Percentiles rank a stretch among this genome's conserved stretches.
These are phyloP conservation scores for Megaceryle maxima DNA, from an alignment of 2,113 vertebrate species.

Conservation along the genomic window DNA sequence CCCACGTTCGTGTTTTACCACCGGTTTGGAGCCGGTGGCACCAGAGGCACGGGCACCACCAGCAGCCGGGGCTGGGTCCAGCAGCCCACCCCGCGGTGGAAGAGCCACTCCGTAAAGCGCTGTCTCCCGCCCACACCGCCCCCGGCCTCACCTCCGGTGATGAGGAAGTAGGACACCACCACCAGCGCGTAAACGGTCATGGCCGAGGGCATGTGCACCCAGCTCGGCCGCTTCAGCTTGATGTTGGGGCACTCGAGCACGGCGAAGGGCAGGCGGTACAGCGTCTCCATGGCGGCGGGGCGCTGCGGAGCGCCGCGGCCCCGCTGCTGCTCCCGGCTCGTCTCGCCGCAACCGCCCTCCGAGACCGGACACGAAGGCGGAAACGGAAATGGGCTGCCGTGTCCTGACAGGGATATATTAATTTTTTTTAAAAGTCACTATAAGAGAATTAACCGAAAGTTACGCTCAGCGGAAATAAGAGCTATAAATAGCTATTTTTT, in stretches of 20 bases:
- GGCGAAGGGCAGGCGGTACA: slow-evolving; percentile 88
- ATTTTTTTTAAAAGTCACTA: fast-evolving
- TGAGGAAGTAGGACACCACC: slow-evolving; percentile 98
- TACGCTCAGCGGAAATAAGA: fast-evolving
- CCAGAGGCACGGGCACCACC: neutral
- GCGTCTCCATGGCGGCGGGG: slow-evolving; percentile 83
- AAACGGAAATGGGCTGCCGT: neutral
- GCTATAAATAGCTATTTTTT: neutral
- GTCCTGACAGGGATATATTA: neutral
- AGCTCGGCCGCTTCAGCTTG: slow-evolving; percentile 95
- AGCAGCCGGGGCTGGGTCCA: neutral
- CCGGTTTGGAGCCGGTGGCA: neutral
- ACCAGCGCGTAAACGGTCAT: slow-evolving; percentile 98
- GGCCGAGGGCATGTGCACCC: slow-evolving; percentile 97
- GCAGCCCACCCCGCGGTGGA: neutral
- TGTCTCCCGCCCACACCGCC: neutral
- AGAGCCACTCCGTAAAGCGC: neutral
- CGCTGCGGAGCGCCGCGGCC: neutral
- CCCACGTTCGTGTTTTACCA: fast-evolving
- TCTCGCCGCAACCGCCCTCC: neutral
- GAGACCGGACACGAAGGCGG: slow-evolving; percentile 2
- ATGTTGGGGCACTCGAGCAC: slow-evolving; percentile 95
- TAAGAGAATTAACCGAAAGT: fast-evolving
- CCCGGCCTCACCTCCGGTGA: slow-evolving; percentile 88
- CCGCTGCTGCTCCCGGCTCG: neutral